phyloP scores from a whole-genome alignment of 2,113 vertebrate species.

The Tamias sibiricus region DNA sequence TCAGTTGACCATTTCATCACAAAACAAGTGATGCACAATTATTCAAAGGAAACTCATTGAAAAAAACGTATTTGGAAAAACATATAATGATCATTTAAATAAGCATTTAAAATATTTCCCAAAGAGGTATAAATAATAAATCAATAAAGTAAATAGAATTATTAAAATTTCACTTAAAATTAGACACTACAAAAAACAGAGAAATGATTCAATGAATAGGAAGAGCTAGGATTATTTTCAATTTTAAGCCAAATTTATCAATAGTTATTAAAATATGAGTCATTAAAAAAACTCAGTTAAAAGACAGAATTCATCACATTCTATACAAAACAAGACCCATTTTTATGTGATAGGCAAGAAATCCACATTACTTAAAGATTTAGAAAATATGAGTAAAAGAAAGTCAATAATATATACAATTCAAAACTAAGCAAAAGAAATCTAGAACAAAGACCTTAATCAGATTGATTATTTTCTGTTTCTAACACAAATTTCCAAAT shows the following conservation, averaged over 20 bases:
- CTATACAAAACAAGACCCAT: background rate
- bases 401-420: background rate
- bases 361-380: background rate
- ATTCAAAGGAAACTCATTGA: background rate
- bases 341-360: background rate
- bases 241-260: background rate
- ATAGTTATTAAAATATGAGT: background rate
- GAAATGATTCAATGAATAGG: background rate
- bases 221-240: background rate
- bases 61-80: background rate
- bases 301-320: background rate
- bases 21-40: background rate
- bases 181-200: background rate
- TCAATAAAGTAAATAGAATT: background rate
- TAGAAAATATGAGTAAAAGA: background rate
- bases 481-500: background rate
- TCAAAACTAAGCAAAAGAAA: background rate
- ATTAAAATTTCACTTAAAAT: background rate
- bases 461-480: background rate
- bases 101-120: background rate
- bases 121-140: background rate
- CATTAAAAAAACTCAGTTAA: background rate
- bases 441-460: background rate
- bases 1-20: background rate
- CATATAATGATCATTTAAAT: background rate